phyloP scores from a whole-genome alignment of 2,113 vertebrate species.

The Oceanites oceanicus region DNA sequence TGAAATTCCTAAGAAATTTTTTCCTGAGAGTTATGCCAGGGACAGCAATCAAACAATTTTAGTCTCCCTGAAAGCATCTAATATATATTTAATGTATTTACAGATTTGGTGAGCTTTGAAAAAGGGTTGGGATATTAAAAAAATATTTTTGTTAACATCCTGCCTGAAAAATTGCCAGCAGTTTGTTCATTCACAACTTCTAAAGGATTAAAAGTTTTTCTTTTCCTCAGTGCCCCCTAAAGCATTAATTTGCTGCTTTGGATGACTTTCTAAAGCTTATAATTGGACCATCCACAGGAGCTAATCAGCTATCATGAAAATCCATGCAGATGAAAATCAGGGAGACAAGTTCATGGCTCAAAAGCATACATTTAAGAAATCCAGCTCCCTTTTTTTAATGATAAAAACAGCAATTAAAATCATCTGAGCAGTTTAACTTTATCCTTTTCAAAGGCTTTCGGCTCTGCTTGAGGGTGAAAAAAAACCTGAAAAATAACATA shows the following conservation, averaged over 20 bases:
- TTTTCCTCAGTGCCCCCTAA: background rate
- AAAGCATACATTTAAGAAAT: background rate
- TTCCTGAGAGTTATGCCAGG: background rate
- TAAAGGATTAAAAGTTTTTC: background rate
- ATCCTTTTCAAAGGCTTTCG: background rate
- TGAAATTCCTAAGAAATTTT: background rate
- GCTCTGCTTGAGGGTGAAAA: background rate
- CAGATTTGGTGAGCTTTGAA: background rate
- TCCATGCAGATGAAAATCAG: slow-evolving; percentile 5
- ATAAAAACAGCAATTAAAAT: slow-evolving; percentile 7
- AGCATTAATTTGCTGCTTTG: slow-evolving; percentile 28
- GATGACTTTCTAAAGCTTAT: slow-evolving; percentile 25
- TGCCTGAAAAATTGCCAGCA: background rate
- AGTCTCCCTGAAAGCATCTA: background rate
- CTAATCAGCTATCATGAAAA: slow-evolving; percentile 39
- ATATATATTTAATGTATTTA: background rate
- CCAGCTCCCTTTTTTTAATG: background rate
- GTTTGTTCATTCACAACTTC: background rate
- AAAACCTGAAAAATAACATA: background rate
- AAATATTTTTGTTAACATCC: background rate
- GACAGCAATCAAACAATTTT: background rate
- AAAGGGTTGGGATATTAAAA: background rate
- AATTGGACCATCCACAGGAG: slow-evolving; percentile 28
- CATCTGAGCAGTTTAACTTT: background rate
- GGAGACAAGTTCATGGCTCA: slow-evolving; percentile 5